Evolutionary conservation across 2,888 invertebrate species (phyloP), one percentile per base, ranked within the genome.

Genomic region (Scaptomyza parva): DNA sequence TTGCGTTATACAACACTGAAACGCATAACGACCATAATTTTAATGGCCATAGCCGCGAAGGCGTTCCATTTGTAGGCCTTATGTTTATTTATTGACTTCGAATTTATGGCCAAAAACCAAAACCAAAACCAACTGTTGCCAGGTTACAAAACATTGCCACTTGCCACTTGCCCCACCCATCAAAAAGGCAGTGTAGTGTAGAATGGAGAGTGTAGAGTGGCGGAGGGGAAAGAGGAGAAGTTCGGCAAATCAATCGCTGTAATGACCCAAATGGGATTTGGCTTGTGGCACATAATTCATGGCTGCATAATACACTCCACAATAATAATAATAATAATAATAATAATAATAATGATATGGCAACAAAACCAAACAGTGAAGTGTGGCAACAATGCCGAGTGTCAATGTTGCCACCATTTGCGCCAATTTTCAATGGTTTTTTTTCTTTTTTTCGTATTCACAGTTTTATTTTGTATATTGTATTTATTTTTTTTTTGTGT

Each of bases 51-150:
- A 8, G 44, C 30, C 18, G 11, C 3, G n/a, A 35, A 14, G 8
- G 22, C 8, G n/a, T 20, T n/a, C n/a, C n/a, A n/a, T n/a, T n/a
- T n/a, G n/a, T n/a, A n/a, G 39, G 44, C 50, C 44, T 47, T 12
- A 55, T 45, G 39, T 66, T 67, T 66, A 55, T 70, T 76, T 47
- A 48, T 14, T 45, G 45, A 51, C 35, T 60, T n/a, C n/a, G n/a
- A n/a, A n/a, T n/a, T n/a, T n/a, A n/a, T 61, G 60, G 17, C 37
- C 8, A 17, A 14, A 6, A 4, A 9, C 28, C 28, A 6, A 77
- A 74, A 74, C 83, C 82, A 85, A 72, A 82, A 78, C 87, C 86
- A 82, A 82, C 87, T 87, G 82, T 82, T 82, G 82, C 82, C 87
- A 76, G 87, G 82, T 76, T 47, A 47, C 47, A 18, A n/a, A n/a